Base-by-base conservation (phyloP, 2,888 invertebrate species). In the Zaprionus obscuricornis region DNA sequence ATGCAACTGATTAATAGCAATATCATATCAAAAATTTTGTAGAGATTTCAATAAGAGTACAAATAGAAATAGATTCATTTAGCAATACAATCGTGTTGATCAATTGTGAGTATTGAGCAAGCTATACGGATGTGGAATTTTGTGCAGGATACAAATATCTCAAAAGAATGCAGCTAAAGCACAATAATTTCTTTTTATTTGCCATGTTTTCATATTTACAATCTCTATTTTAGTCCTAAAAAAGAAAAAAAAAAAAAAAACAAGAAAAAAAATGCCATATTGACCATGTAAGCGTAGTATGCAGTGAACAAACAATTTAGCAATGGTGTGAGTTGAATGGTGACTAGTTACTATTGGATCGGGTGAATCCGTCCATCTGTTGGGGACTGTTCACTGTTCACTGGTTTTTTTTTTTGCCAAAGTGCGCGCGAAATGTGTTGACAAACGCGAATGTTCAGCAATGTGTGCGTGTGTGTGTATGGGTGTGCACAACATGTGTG, bases 401-500 rank as follows among this genome's bases (percentile, higher is more conserved):
- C 49, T 63, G 78, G 71, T 63, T 81, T 84, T 74, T 74, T 76
- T 78, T 78, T 78, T 77, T 64, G 74, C 62, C 66, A 78, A 85
- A 78, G 82, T 63, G 85, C 49, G 68, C 82, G 72, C 68, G 71
- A 69, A 62, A 57, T 84, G 83, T 78, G 79, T 83, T 76, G 74
- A 75, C 74, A 75, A 82, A 74, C 82, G 74, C 78, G 58, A 66
- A 62, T 69, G 74, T 69, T 65, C 65, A 62, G 73, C 51, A 57
- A 42, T 33, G 27, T n/a, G 20, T 54, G 14, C 59, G 27, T 34
- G 29, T 46, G 47, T 47, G 47, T 40, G 50, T 50, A 52, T 47
- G 50, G 57, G 49, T 52, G 59, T 56, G 51, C 43, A 59, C 40
- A 39, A 39, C 63, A 26, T 39, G 20, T 40, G 34, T 59, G 27